Evolutionary conservation across 2,888 invertebrate species (phyloP), one percentile per base, ranked within the genome.

Genomic region (Aproaerema taeniolella): DNA sequence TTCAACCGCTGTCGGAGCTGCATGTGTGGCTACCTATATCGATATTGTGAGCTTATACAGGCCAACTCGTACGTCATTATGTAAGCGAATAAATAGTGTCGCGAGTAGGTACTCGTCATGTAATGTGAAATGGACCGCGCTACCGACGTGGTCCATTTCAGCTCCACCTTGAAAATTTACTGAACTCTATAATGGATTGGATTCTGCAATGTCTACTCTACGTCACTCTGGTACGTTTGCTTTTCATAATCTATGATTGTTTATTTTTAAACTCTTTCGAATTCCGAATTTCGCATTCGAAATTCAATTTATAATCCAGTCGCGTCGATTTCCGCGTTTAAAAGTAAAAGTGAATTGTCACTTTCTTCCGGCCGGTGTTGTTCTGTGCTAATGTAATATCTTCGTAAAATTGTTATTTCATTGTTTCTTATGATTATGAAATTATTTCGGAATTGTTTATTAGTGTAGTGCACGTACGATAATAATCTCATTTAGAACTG

Each of bases 201-300:
- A 64, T 58, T 59, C 50, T 67, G 43, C 49, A 58, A 45, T 66
- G 58, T 45, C 47, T 71, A 43, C 47, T 76, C 49, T 67, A 58
- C 60, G 58, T 73, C 49, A 58, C 56, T 43, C 49, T 72, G 60
- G 81, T 81, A 47, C 70, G 75, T 72, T 13, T 26, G n/a, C 17
- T n/a, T 11, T 11, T n/a, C n/a, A n/a, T n/a, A n/a, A n/a, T n/a
- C n/a, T n/a, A n/a, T n/a, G n/a, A n/a, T n/a, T n/a, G n/a, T n/a
- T n/a, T 20, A 20, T 20, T 20, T 26, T 26, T 26, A n/a, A 26
- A 26, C 5, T 26, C 5, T 20, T 20, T 26, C 8, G 26, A 20
- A n/a, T n/a, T n/a, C n/a, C n/a, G n/a, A n/a, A 26, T 26, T 26
- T 26, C 20, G n/a, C 7, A 4, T 20, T 20, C 7, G n/a, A 20